These are phyloP conservation scores for Hydrozoanthus gracilis DNA, from an alignment of 92 coral and sea anemone species.

Conservation along the genomic window DNA sequence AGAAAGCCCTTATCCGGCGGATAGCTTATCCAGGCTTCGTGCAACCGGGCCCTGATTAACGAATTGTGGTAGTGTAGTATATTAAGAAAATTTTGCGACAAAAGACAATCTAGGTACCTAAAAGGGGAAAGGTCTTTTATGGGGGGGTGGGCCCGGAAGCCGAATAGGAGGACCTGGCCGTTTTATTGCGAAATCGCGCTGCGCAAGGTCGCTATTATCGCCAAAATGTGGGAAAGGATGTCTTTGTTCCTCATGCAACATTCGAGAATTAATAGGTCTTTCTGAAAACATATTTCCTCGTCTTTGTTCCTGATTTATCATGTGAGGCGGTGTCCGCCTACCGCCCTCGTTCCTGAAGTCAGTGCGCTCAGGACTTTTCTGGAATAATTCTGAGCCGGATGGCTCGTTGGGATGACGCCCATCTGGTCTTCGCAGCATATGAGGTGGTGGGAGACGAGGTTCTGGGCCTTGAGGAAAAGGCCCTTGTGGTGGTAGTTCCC, in stretches of 20 bases:
- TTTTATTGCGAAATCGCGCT: constrained; percentile 41
- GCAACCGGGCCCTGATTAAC: too few relatives aligned
- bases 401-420: constrained; percentile 17
- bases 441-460: constrained; percentile 7
- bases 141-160: constrained; percentile 35
- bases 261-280: constrained; percentile 35
- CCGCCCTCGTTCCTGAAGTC: constrained; percentile 70
- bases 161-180: constrained; percentile 50
- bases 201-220: constrained; percentile 35
- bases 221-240: constrained; percentile 32
- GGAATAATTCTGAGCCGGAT: constrained; percentile 25
- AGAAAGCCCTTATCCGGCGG: too few relatives aligned
- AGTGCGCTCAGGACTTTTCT: constrained; percentile 41
- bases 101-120: not conserved
- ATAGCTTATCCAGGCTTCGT: too few relatives aligned
- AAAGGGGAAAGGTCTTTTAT: constrained; percentile 39
- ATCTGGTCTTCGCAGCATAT: constrained; percentile 30
- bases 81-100: too few relatives aligned
- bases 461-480: constrained; percentile 31
- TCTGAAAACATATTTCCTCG: constrained; percentile 32
- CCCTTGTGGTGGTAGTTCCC: constrained; percentile 14
- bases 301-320: constrained; percentile 47
- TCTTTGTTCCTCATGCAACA: constrained; percentile 22
- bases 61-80: too few relatives aligned
- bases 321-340: constrained; percentile 58